Conservation (phyloP, 2,797 vertebrate species). For the Enteromius paludinosus region DNA sequence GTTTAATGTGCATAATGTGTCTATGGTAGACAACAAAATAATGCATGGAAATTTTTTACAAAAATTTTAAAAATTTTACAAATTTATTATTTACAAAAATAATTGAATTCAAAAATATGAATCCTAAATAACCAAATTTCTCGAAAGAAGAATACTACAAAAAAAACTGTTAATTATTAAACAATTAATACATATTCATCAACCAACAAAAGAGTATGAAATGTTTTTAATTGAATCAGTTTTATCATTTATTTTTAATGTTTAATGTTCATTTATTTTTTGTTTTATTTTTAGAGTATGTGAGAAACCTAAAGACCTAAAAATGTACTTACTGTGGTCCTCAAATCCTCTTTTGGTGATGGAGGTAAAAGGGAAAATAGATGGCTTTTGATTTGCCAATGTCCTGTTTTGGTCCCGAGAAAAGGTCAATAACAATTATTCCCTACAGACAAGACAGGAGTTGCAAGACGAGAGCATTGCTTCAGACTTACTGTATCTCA, state of each 20-base stretch:
- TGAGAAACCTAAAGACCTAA: not conserved
- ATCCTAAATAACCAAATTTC: not conserved
- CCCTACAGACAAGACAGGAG: slow-evolving; percentile 26
- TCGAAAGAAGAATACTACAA: not conserved
- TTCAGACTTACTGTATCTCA: slow-evolving; percentile 15
- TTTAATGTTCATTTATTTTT: not conserved
- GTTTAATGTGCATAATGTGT: not conserved
- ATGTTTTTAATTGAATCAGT: not conserved
- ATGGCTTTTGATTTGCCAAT: slow-evolving; percentile 16
- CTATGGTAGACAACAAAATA: not conserved
- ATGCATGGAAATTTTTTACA: not conserved
- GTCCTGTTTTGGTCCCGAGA: slow-evolving; percentile 4
- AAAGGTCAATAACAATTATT: slow-evolving; percentile 48
- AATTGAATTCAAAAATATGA: not conserved
- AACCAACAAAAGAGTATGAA: not conserved
- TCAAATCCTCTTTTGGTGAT: slow-evolving; percentile 1
- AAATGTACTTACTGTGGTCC: not conserved
- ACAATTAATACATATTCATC: not conserved
- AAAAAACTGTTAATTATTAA: not conserved
- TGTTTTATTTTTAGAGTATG: not conserved
- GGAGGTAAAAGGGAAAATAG: slow-evolving; percentile 13
- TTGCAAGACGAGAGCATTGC: slow-evolving; percentile 25
- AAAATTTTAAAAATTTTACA: too few species aligned
- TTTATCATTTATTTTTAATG: not conserved
- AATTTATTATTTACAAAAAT: too few species aligned